A percentile compares a stretch with the other conserved stretches of the same genome.
Evolutionary conservation across 2,113 vertebrate genomes (phyloP).

Genomic region (Tonatia bakeri): DNA sequence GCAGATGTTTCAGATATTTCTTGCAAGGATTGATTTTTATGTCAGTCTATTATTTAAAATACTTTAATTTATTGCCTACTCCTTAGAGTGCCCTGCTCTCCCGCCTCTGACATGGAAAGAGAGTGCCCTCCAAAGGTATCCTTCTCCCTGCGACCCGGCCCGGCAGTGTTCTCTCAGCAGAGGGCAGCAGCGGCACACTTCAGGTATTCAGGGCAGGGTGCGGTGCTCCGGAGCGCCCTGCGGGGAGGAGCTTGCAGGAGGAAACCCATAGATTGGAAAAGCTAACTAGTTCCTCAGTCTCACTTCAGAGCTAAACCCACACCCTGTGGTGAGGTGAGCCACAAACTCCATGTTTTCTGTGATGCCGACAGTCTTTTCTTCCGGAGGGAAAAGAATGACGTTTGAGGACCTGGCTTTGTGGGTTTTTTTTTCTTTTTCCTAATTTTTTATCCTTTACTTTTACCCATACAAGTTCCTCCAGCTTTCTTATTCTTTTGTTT

Average conservation of each 20-base stretch:
- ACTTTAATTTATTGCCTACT: background rate
- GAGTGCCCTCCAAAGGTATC: background rate
- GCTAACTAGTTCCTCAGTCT: background rate
- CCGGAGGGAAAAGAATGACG: background rate
- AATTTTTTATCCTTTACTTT: background rate
- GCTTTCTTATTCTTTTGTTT: background rate
- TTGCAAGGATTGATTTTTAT: background rate
- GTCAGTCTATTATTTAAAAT: background rate
- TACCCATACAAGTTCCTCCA: background rate
- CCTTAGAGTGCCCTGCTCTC: background rate
- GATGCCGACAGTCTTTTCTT: background rate
- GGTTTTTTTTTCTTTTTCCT: background rate
- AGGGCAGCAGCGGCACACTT: constrained; percentile 55
- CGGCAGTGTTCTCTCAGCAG: constrained; percentile 46
- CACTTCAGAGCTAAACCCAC: constrained; percentile 28
- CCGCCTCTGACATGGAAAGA: background rate
- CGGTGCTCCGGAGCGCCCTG: background rate
- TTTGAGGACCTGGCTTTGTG: background rate
- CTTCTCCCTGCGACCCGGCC: background rate
- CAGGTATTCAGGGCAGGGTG: background rate
- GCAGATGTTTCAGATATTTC: background rate
- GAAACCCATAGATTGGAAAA: background rate
- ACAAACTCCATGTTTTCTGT: background rate
- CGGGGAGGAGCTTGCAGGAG: background rate
- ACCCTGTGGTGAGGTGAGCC: background rate